A percentile compares a stretch with the other conserved stretches of the same genome.
These are phyloP conservation scores for Acanthisitta chloris DNA, from an alignment of 2,113 vertebrate species.

Conservation along the genomic window DNA sequence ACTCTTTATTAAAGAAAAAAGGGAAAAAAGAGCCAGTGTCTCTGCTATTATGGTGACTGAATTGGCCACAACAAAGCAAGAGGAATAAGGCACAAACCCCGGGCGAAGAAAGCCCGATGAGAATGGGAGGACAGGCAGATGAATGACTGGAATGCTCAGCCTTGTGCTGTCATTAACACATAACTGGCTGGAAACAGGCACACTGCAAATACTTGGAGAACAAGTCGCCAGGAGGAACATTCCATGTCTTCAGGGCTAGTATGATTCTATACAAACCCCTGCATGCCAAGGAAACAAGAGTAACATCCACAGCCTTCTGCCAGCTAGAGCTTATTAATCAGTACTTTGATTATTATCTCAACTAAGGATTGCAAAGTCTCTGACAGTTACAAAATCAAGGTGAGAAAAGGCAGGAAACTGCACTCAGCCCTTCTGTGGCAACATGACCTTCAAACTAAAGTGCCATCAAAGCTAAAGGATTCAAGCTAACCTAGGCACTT, in stretches of 20 bases:
- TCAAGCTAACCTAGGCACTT: background rate
- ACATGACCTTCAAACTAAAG: background rate
- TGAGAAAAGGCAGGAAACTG: background rate
- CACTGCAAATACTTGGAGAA: slow-evolving; percentile 16
- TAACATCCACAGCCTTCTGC: background rate
- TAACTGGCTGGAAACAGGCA: slow-evolving; percentile 55
- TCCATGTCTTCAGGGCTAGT: slow-evolving; percentile 19
- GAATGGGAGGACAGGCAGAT: slow-evolving; percentile 69
- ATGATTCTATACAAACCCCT: slow-evolving; percentile 31
- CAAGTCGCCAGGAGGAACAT: slow-evolving; percentile 64
- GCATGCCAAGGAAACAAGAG: slow-evolving; percentile 50
- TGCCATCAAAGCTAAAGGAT: background rate
- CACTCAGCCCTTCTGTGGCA: background rate
- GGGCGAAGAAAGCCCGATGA: slow-evolving; percentile 39
- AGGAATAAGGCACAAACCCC: slow-evolving; percentile 54
- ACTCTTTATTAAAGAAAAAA: slow-evolving; percentile 56
- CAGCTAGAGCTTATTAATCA: background rate
- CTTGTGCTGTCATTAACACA: slow-evolving; percentile 63
- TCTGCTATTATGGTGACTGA: slow-evolving; percentile 69
- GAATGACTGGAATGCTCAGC: slow-evolving; percentile 74
- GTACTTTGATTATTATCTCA: background rate
- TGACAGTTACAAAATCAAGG: background rate
- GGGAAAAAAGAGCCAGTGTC: slow-evolving; percentile 27
- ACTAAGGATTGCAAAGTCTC: background rate
- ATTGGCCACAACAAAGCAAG: slow-evolving; percentile 72